Conservation (phyloP, 2,797 vertebrate species). For the Sternotherus odoratus region DNA sequence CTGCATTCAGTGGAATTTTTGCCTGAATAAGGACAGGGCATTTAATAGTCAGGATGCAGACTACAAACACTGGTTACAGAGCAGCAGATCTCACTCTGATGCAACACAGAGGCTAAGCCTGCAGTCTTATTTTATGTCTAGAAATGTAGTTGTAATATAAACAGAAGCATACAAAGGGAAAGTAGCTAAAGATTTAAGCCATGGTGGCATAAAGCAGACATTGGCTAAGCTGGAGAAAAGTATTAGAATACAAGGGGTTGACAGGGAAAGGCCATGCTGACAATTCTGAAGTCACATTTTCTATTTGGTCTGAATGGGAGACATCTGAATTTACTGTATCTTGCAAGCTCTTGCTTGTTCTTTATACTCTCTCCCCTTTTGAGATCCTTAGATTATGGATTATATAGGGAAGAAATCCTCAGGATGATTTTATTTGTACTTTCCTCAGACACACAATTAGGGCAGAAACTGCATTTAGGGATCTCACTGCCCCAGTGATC, state of each 20-base stretch:
- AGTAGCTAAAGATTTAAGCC: not conserved
- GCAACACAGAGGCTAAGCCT: not conserved
- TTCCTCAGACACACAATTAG: not conserved
- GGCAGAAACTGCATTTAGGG: accelerated
- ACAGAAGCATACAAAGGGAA: not conserved
- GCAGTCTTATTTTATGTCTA: not conserved
- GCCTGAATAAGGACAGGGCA: not conserved
- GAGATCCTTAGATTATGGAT: not conserved
- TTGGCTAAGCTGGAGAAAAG: not conserved
- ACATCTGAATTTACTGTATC: not conserved
- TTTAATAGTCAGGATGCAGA: conserved; percentile 17
- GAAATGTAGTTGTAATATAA: not conserved
- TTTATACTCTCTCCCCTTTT: not conserved
- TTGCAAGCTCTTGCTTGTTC: not conserved
- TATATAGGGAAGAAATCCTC: not conserved
- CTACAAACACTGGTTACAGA: conserved; percentile 12
- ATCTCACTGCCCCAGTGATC: not conserved
- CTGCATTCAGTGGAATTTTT: conserved; percentile 4
- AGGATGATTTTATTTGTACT: not conserved
- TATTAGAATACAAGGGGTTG: not conserved
- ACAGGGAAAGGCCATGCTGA: not conserved
- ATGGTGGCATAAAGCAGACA: not conserved
- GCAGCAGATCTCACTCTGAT: not conserved
- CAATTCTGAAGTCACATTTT: not conserved
- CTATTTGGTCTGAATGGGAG: not conserved